Percentiles rank a stretch among this genome's conserved stretches.
phyloP scores from a whole-genome alignment of 2,888 invertebrate genomes.

The Meteorus colon region DNA sequence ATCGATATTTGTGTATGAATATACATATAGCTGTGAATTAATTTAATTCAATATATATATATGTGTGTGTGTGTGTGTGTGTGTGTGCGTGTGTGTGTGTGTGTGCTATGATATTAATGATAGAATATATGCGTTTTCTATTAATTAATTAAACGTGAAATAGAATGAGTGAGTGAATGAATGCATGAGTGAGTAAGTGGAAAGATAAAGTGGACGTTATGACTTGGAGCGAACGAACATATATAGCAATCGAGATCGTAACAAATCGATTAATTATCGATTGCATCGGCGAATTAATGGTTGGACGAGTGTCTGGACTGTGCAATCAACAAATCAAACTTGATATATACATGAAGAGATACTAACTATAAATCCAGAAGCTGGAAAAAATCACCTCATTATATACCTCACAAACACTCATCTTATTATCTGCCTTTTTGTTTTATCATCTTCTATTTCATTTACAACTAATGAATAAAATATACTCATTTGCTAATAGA shows the following conservation, averaged over 20 bases:
- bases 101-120: conserved; percentile 25
- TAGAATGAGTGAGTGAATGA: conserved; percentile 16
- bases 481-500: not conserved
- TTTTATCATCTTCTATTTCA: conserved; percentile 2
- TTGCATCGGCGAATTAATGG: conserved; percentile 39
- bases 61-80: no score
- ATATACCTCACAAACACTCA: not conserved
- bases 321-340: conserved; percentile 12
- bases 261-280: conserved; percentile 48
- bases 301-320: conserved; percentile 11
- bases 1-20: not conserved
- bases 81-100: not conserved
- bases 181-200: not conserved
- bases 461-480: not conserved
- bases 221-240: conserved; percentile 8
- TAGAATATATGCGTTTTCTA: conserved; percentile 23
- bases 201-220: conserved; percentile 10
- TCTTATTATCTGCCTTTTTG: not conserved
- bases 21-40: not conserved
- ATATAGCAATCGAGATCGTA: conserved; percentile 44
- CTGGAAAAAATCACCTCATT: conserved; percentile 5
- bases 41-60: no score
- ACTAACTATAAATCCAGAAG: not conserved
- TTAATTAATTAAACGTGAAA: conserved; percentile 8
- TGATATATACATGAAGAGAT: not conserved